Percentiles rank a stretch among this genome's conserved stretches.
Conservation (phyloP, 64 coral and sea anemone genomes). For the Trachythela sp. region DNA sequence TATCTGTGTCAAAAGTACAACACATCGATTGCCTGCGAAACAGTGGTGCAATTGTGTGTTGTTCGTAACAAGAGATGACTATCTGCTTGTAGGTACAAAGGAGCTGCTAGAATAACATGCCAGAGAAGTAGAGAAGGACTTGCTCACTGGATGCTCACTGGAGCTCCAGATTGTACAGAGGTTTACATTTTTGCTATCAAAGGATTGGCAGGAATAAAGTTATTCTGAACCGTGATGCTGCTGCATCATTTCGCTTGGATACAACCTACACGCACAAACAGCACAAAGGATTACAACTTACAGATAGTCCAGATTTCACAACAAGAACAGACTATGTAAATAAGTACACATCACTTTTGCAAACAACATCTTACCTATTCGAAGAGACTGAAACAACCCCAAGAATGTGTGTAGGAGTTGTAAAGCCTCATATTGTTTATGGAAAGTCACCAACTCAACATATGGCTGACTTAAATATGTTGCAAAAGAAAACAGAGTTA, state of each 20-base stretch:
- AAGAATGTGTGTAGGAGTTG: slow-evolving; percentile 43
- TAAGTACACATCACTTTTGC: slow-evolving; percentile 39
- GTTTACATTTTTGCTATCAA: slow-evolving; percentile 22
- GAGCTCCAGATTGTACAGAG: slow-evolving; percentile 35
- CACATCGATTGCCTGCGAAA: slow-evolving; percentile 42
- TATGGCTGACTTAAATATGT: slow-evolving; percentile 50
- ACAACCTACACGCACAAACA: slow-evolving; percentile 52
- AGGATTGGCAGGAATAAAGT: slow-evolving; percentile 42
- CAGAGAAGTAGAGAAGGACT: slow-evolving; percentile 43
- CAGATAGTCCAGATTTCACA: slow-evolving; percentile 30
- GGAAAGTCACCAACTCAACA: slow-evolving; percentile 40
- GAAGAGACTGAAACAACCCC: slow-evolving; percentile 49
- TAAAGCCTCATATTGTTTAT: slow-evolving; percentile 46
- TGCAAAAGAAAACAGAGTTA: slow-evolving; percentile 38
- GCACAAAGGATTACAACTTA: slow-evolving; percentile 26
- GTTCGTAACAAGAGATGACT: slow-evolving; percentile 30
- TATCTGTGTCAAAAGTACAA: slow-evolving; percentile 49
- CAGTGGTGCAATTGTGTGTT: slow-evolving; percentile 57
- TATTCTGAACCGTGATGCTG: slow-evolving; percentile 38
- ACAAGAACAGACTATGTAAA: slow-evolving; percentile 56
- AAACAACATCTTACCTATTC: slow-evolving; percentile 55
- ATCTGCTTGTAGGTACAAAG: slow-evolving; percentile 22
- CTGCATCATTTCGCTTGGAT: slow-evolving; percentile 21
- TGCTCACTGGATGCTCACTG: slow-evolving; percentile 31
- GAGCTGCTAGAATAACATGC: slow-evolving; percentile 48